Evolutionary conservation across 2,113 vertebrate genomes (phyloP), one percentile per base, ranked within the genome.

Genomic region (Chaetorhynchus papuensis): DNA sequence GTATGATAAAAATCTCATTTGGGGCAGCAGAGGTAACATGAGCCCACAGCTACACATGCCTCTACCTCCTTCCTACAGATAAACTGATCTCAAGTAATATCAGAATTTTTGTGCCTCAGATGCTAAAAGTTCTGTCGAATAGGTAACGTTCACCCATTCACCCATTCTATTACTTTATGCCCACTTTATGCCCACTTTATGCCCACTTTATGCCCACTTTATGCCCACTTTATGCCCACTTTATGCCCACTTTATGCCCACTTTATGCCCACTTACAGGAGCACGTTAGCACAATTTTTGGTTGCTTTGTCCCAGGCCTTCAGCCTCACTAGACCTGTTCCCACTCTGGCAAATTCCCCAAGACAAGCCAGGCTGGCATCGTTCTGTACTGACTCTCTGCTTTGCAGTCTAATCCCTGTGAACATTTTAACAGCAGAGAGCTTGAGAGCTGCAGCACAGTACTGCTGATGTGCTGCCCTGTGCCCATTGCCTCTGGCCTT

Each of bases 391-490:
- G 5, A 3, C 27, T n/a, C 28, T 31, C 16, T 39, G 23, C 19
- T 63, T 17, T 30, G 27, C 11, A 37, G 41, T 35, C 8, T 31
- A 4, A 10, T 9, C 30, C 15, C 16, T 26, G 3, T 13, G 41
- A 44, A 2, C 9, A 0, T 0, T 9, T 2, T 3, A 11, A 9
- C 5, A 39, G 44, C 28, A 69, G 42, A 39, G 89, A 50, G 18
- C 15, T 6, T 10, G 39, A 11, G 41, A 45, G 37, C 53, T 60
- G 76, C 30, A 47, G 10, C 35, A 6, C 37, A 8, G 2, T 10
- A 53, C n/a, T 76, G 85, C 65, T 44, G 7, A 5, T 12, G 30
- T 35, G 54, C 60, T 63, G 27, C 76, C 30, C 42, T 12, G 5
- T 64, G 63, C 63, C 35, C 1, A 7, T 23, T 5, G 10, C 30